Conservation (phyloP, 2,797 vertebrate genomes). For the Melanotaenia trifasciata region DNA sequence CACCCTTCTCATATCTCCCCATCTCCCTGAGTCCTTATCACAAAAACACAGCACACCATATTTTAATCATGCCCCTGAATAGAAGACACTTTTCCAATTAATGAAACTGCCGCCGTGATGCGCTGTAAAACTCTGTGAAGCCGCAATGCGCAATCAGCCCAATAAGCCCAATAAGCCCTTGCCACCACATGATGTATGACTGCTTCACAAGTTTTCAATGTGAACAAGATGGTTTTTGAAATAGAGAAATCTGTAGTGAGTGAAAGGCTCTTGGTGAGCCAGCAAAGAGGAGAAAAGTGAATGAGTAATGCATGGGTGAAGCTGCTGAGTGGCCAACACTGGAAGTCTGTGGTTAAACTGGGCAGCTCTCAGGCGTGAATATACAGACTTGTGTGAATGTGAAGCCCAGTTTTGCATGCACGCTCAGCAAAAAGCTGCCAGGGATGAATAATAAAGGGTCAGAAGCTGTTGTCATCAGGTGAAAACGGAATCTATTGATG, state of each 20-base stretch:
- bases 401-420: conserved; percentile 54
- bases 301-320: conserved; percentile 66
- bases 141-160: conserved; percentile 68
- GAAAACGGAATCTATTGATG: conserved; percentile 51
- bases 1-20: conserved; percentile 61
- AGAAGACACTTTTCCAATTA: conserved; percentile 84
- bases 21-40: conserved; percentile 79
- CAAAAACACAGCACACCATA: conserved; percentile 74
- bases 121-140: conserved; percentile 55
- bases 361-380: conserved; percentile 46
- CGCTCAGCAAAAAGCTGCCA: conserved; percentile 55
- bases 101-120: conserved; percentile 61
- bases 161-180: conserved; percentile 27
- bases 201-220: conserved; percentile 66
- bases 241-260: conserved; percentile 52
- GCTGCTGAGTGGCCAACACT: conserved; percentile 71
- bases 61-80: conserved; percentile 83
- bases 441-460: conserved; percentile 57
- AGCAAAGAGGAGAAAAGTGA: conserved; percentile 43
- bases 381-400: conserved; percentile 62
- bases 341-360: conserved; percentile 41
- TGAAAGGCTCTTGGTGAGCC: conserved; percentile 50
- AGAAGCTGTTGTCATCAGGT: conserved; percentile 46
- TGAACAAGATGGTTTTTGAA: conserved; percentile 66
- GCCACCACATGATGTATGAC: conserved; percentile 66